Evolutionary conservation across 2,888 invertebrate genomes (phyloP), one percentile per base, ranked within the genome.

Genomic region (Synergus laeviventris): DNA sequence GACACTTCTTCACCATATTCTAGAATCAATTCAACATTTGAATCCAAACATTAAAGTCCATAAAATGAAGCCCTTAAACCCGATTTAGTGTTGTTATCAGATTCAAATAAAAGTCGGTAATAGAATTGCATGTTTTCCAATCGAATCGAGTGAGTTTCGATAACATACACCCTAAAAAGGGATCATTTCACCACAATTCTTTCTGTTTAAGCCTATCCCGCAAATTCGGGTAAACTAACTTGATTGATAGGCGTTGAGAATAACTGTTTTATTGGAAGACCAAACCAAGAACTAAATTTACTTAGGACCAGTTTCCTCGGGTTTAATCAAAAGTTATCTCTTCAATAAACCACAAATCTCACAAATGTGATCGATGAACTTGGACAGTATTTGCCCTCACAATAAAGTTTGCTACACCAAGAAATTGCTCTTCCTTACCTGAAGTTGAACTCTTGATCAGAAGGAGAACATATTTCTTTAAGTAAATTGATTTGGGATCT

Each of bases 41-140:
- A 12, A 59, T 24, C 21, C 14, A 0, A 62, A 36, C 36, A 38
- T 62, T 62, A n/a, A 11, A 45, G 42, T 31, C 42, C 16, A 31
- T 45, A 49, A 45, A 70, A n/a, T n/a, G 21, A 45, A 70, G 45
- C 21, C 9, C 14, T 16, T 66, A 45, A 66, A 70, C 31, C 49
- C 45, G 31, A 49, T 70, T 70, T 45, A 18, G n/a, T 49, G 49
- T 31, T 66, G 4, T 5, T 70, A 70, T 70, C 49, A 70, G 31
- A 70, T 24, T 70, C 24, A 70, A 70, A 70, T 70, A 70, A 70
- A 70, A 70, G 49, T 70, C 45, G 21, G 70, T 36, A 70, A 70
- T 70, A 70, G 49, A 70, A 70, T 70, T 49, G 36, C n/a, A 70
- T 49, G 70, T 70, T 49, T 70, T 31, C 45, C 45, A 31, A 49